Percentiles rank a stretch among this genome's conserved stretches.
phyloP scores from a whole-genome alignment of 2,113 vertebrate species.

The Gracilinanus agilis region DNA sequence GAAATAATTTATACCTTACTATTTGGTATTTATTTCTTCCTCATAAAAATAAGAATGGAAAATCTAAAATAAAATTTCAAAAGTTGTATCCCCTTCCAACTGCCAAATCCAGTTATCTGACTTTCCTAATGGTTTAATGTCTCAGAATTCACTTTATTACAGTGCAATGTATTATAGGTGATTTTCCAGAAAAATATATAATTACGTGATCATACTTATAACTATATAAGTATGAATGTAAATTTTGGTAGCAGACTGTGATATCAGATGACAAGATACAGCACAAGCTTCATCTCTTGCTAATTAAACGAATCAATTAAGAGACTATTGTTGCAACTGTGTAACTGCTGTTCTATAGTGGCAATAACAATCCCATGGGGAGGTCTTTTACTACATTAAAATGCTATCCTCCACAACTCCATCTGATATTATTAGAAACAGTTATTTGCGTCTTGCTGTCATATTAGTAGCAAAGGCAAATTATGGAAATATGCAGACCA shows the following conservation, averaged over 20 bases:
- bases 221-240: slow-evolving; percentile 86
- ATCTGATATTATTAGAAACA: slow-evolving; percentile 99
- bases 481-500: slow-evolving; percentile 97
- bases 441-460: slow-evolving; percentile 99
- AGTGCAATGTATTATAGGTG: slow-evolving; percentile 19
- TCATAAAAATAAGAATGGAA: slow-evolving; percentile 11
- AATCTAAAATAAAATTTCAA: neutral
- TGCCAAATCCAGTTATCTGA: neutral
- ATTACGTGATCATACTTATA: slow-evolving; percentile 62
- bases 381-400: slow-evolving; percentile 96
- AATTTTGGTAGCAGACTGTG: slow-evolving; percentile 84
- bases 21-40: neutral
- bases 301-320: slow-evolving; percentile 99
- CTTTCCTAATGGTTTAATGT: slow-evolving; percentile 23
- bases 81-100: neutral
- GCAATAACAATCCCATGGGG: slow-evolving; percentile 96
- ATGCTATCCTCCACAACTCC: slow-evolving; percentile 96
- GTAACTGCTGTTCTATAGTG: slow-evolving; percentile 96
- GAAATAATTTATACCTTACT: slow-evolving; percentile 4
- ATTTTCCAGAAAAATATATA: slow-evolving; percentile 45
- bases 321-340: slow-evolving; percentile 94
- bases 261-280: slow-evolving; percentile 92
- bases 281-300: slow-evolving; percentile 93
- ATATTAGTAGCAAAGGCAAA: slow-evolving; percentile 96
- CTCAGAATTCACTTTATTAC: slow-evolving; percentile 39